Conservation (phyloP, 2,888 invertebrate genomes). For the Choreutis nemorana region DNA sequence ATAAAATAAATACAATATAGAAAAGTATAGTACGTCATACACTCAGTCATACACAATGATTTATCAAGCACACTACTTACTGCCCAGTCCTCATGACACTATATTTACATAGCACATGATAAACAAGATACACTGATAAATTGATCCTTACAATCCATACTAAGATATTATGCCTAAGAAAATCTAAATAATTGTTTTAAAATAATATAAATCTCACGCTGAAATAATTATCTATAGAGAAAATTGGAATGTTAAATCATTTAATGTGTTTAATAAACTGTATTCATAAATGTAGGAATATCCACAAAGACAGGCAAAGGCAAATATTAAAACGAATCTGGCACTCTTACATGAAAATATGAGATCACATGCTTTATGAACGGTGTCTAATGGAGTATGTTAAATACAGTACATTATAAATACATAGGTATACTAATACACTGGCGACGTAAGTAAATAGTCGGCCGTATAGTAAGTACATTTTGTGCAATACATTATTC, state of each 20-base stretch:
- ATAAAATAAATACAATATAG: no score
- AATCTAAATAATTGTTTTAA: no score
- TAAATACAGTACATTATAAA: no score
- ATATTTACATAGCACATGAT: conserved; percentile 41
- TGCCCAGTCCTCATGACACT: conserved; percentile 29
- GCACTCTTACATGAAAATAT: conserved; percentile 39
- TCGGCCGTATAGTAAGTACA: conserved; percentile 53
- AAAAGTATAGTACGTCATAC: conserved; percentile 46
- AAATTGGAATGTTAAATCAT: conserved; percentile 61
- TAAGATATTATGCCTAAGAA: conserved; percentile 28
- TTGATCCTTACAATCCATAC: conserved; percentile 24
- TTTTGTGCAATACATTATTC: conserved; percentile 56
- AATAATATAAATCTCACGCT: conserved; percentile 47
- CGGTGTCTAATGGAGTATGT: conserved; percentile 29
- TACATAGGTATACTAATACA: conserved; percentile 19
- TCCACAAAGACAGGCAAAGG: no score
- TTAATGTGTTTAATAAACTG: conserved; percentile 26
- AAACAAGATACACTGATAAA: conserved; percentile 30
- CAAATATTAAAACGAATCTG: not conserved
- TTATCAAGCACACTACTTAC: conserved; percentile 31
- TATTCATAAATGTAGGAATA: no score
- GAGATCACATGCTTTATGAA: conserved; percentile 54
- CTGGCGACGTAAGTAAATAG: conserved; percentile 23
- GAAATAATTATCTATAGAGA: conserved; percentile 32
- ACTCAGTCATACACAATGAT: conserved; percentile 40